Percentiles rank a stretch among this genome's conserved stretches.
Conservation (phyloP, 2,888 invertebrate species). For the Drosophila pseudotalamancana region DNA sequence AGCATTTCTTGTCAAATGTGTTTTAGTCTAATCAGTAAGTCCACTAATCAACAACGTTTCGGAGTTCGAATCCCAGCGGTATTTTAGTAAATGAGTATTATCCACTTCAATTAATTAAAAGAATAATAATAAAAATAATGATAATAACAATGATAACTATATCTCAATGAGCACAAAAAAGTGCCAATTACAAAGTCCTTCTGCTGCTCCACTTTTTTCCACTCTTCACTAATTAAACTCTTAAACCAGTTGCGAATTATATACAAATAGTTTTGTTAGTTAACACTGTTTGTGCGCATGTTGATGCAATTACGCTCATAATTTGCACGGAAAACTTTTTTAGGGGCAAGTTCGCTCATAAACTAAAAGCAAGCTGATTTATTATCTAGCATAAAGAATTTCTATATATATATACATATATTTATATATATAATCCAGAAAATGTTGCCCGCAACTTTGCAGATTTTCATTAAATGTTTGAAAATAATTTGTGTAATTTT, state of each 20-base stretch:
- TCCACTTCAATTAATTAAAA: too few species aligned
- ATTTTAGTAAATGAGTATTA: too few species aligned
- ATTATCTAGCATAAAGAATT: slow-evolving; percentile 4
- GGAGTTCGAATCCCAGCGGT: too few species aligned
- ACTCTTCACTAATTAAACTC: not conserved
- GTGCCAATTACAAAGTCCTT: not conserved
- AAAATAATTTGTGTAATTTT: not conserved
- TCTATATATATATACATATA: too few species aligned
- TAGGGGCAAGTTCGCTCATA: not conserved
- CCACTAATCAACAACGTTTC: too few species aligned
- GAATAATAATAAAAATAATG: too few species aligned
- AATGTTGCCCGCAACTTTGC: slow-evolving; percentile 15
- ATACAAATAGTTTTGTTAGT: not conserved
- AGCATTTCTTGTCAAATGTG: too few species aligned
- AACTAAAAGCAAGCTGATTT: not conserved
- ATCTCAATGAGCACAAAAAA: too few species aligned
- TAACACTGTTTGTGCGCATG: not conserved
- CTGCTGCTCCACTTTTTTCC: too few species aligned
- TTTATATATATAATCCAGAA: too few species aligned
- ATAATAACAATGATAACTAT: too few species aligned
- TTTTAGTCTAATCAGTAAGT: too few species aligned
- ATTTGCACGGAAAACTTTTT: slow-evolving; percentile 12
- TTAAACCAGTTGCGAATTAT: slow-evolving; percentile 1
- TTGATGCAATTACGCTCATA: not conserved
- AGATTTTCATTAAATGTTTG: slow-evolving; percentile 7